Evolutionary conservation across 2,113 vertebrate species (phyloP), one percentile per base, ranked within the genome.

Genomic region (Podarcis raffonei): DNA sequence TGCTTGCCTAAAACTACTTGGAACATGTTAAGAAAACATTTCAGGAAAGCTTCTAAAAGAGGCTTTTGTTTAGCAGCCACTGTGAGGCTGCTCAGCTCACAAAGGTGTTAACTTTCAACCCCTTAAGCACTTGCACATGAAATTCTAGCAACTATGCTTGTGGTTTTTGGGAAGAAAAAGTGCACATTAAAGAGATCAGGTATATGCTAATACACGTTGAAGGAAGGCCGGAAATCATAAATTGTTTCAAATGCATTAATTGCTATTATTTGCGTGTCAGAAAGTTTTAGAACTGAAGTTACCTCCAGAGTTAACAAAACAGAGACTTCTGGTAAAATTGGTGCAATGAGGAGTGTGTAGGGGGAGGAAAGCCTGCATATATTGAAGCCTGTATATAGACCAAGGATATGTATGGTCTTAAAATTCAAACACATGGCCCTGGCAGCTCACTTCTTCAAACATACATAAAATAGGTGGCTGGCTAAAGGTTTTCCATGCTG

Each of bases 21-120:
- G 98, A 99, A 99, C 98, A 99, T 98, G 98, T 99, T 99, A 99
- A 99, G 97, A 99, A 99, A 99, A 99, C 98, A 99, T 98, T 98
- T 97, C 97, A 95, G 97, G 97, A 98, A 98, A 98, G 97, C 96
- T 98, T 96, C 94, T 96, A 99, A 99, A 99, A 99, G 99, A 98
- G 92, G 97, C 97, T 98, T 99, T 99, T 99, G 98, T 99, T 98
- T 96, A 96, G 92, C 96, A 96, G 97, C 97, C 96, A 98, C 97
- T 92, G 92, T 95, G 98, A 98, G 98, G 95, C 97, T 95, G 95
- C 96, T 96, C 95, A 92, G 97, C 98, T 98, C 98, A 98, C 97
- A 97, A 98, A 99, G 98, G 98, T 99, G 99, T 98, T 99, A 99
- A 98, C 98, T 98, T 98, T 98, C 98, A 97, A 98, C 98, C 97